Percentiles rank a stretch among this genome's conserved stretches.
Evolutionary conservation across 1,140 invertebrate species (phyloP).

Genomic region (Pristionchus pacificus): DNA sequence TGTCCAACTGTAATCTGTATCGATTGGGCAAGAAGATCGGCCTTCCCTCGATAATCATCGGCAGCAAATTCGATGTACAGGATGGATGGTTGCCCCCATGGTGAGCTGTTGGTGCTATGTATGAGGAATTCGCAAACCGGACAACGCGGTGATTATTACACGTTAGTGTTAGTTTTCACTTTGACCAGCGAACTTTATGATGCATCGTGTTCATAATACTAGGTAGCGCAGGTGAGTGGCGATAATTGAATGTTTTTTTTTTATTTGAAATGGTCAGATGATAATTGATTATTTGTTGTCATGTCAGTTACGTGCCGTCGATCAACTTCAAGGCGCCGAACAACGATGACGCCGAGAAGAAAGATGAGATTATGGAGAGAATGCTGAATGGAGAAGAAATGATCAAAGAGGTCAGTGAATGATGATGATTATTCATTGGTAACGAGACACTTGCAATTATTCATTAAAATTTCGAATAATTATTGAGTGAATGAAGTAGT

Average conservation of each 20-base stretch:
- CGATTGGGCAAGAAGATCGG: slow-evolving; percentile 81
- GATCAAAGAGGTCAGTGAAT: slow-evolving; percentile 19
- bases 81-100: slow-evolving; percentile 98
- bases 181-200: no score
- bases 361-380: slow-evolving; percentile 37
- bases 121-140: slow-evolving; percentile 31
- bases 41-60: slow-evolving; percentile 90
- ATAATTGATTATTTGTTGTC: background rate
- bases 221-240: no score
- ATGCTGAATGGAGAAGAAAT: slow-evolving; percentile 23
- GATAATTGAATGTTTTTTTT: no score
- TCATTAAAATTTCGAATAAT: background rate
- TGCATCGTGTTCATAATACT: no score
- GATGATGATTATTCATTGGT: slow-evolving; percentile 2
- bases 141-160: no score
- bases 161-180: no score
- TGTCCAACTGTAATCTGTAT: slow-evolving; percentile 81
- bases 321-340: slow-evolving; percentile 37
- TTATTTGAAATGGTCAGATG: no score
- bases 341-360: slow-evolving; percentile 44
- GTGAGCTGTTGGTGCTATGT: no score
- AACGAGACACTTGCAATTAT: background rate
- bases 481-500: background rate
- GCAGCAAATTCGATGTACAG: slow-evolving; percentile 96
- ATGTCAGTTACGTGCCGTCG: slow-evolving; percentile 34